Conservation (phyloP, 2,113 vertebrate genomes). For the Delphinus delphis region DNA sequence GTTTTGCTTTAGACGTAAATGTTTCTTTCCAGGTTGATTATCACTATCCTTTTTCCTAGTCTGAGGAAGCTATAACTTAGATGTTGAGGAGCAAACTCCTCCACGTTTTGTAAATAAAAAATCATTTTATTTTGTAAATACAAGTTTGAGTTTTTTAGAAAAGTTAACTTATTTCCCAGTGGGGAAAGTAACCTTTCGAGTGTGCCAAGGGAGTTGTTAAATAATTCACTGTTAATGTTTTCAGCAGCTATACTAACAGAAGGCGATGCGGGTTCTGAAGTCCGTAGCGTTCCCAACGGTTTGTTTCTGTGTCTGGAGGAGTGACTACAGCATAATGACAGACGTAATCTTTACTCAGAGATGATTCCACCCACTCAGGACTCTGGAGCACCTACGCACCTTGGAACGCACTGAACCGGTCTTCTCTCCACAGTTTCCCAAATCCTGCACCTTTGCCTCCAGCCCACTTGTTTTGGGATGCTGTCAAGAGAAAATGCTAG, state of each 20-base stretch:
- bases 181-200: not conserved
- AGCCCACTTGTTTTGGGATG: not conserved
- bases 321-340: not conserved
- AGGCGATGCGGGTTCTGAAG: conserved; percentile 33
- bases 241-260: not conserved
- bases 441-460: not conserved
- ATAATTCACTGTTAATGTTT: conserved; percentile 53
- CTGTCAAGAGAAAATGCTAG: not conserved
- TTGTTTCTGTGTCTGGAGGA: conserved; percentile 10
- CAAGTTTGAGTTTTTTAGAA: not conserved
- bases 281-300: not conserved
- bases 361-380: not conserved
- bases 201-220: conserved; percentile 16
- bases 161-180: not conserved
- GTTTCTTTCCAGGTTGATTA: not conserved
- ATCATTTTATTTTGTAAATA: conserved; percentile 52
- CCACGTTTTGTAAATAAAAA: not conserved
- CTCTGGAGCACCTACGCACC: not conserved
- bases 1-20: not conserved
- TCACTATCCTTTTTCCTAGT: not conserved
- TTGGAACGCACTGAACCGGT: not conserved
- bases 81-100: not conserved
- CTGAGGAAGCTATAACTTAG: not conserved
- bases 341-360: not conserved
- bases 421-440: not conserved